Evolutionary conservation across 2,888 invertebrate species (phyloP), one percentile per base, ranked within the genome.

Genomic region (Dryobotodes eremita): DNA sequence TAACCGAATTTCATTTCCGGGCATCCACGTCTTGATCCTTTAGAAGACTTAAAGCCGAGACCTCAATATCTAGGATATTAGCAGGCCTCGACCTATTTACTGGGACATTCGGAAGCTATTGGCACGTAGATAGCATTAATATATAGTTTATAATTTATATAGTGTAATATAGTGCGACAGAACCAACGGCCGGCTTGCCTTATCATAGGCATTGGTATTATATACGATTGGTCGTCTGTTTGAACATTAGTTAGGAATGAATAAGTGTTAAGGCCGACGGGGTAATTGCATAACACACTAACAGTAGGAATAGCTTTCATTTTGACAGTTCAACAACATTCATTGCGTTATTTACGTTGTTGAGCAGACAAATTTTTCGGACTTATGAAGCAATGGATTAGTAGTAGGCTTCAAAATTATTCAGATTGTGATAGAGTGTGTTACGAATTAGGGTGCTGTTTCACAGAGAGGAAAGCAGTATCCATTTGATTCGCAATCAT

Each of bases 121-220:
- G 61, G 71, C 78, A 85, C 86, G 82, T 85, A 85, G 77, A 85
- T 82, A 71, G 50, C 71, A 78, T 85, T 82, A 84, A 68, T 74
- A 77, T 85, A 69, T 73, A 68, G 31, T 50, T 50, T 72, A 70
- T 71, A 36, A 36, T 36, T 36, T 36, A 36, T 36, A 36, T 36
- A 66, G 50, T 59, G 53, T 75, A 55, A 65, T 57, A 71, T 85
- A 85, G 26, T 53, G 53, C 62, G 70, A 71, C 66, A 71, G 55
- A 66, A 26, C 17, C 31, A 42, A 64, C 53, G 82, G 73, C 20
- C 23, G 65, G 65, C 69, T 72, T 69, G 80, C 64, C 85, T 85
- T 85, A 84, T 84, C 83, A 42, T 59, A 61, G 17, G 13, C 64
- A 61, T 80, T 66, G 74, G 48, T 68, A 68, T 62, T 59, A 84